Conservation (phyloP, 1,140 invertebrate genomes). For the Lepidotrigona ventralis region DNA sequence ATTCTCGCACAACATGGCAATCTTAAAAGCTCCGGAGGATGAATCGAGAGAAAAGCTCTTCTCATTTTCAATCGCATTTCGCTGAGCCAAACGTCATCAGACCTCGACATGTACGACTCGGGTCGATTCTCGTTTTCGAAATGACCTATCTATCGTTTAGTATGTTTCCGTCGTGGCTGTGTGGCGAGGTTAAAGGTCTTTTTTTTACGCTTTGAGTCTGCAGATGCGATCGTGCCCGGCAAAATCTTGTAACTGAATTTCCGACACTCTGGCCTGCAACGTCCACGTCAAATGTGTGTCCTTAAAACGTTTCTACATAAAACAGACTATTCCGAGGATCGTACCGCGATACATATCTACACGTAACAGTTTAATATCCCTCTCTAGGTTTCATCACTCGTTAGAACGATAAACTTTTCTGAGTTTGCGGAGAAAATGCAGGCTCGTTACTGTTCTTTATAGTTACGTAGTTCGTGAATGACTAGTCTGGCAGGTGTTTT, state of each 20-base stretch:
- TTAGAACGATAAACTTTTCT: background rate
- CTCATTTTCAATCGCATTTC: slow-evolving; percentile 67
- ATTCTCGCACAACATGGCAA: too few relatives aligned
- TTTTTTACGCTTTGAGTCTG: slow-evolving; percentile 26
- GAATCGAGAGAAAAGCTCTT: slow-evolving; percentile 1
- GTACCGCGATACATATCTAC: background rate
- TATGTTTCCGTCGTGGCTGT: slow-evolving; percentile 11
- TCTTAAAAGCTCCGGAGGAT: too few relatives aligned
- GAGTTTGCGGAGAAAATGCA: background rate
- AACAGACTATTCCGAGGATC: background rate
- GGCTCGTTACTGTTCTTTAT: background rate
- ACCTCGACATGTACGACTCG: slow-evolving; percentile 47
- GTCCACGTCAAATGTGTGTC: background rate
- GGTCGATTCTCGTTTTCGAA: slow-evolving; percentile 50
- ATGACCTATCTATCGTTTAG: slow-evolving; percentile 27
- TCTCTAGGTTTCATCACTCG: slow-evolving; percentile 4
- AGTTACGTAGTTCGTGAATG: background rate
- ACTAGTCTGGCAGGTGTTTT: too few relatives aligned
- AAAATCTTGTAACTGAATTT: slow-evolving; percentile 21
- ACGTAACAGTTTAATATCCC: background rate
- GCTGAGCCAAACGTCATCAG: slow-evolving; percentile 45
- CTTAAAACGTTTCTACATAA: background rate
- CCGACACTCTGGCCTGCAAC: background rate
- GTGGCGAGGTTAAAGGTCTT: background rate
- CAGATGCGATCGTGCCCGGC: background rate